phyloP scores from a whole-genome alignment of 2,888 invertebrate genomes.

The Himalopsyche japonica region DNA sequence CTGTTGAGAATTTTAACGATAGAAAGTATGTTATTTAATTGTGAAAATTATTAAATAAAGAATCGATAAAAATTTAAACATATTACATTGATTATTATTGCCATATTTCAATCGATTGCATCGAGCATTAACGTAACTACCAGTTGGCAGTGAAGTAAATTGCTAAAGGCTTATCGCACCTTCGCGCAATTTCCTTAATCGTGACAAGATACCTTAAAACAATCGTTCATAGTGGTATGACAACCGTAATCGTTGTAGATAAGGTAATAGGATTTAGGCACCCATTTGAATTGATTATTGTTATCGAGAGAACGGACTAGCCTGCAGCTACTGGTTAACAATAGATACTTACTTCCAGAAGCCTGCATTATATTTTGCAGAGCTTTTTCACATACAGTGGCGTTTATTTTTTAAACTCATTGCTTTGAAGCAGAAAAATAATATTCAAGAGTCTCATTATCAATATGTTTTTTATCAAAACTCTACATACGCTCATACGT shows the following conservation, averaged over 20 bases:
- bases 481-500: too few relatives aligned
- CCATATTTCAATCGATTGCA: too few relatives aligned
- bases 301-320: constrained; percentile 5
- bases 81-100: too few relatives aligned
- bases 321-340: constrained; percentile 7
- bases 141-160: not conserved
- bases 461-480: too few relatives aligned
- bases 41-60: too few relatives aligned
- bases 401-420: not conserved
- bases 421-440: too few relatives aligned
- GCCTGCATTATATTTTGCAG: not conserved
- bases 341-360: constrained; percentile 5
- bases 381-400: not conserved
- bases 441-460: too few relatives aligned
- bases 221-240: not conserved
- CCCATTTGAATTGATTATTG: constrained; percentile 19
- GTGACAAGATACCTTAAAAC: not conserved
- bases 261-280: not conserved
- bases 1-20: too few relatives aligned
- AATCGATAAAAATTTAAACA: too few relatives aligned
- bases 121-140: too few relatives aligned
- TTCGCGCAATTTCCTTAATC: not conserved
- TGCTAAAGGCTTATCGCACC: not conserved
- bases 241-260: not conserved
- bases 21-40: too few relatives aligned